These are phyloP conservation scores for Nestor notabilis DNA, from an alignment of 2,113 vertebrate genomes.

Conservation along the genomic window DNA sequence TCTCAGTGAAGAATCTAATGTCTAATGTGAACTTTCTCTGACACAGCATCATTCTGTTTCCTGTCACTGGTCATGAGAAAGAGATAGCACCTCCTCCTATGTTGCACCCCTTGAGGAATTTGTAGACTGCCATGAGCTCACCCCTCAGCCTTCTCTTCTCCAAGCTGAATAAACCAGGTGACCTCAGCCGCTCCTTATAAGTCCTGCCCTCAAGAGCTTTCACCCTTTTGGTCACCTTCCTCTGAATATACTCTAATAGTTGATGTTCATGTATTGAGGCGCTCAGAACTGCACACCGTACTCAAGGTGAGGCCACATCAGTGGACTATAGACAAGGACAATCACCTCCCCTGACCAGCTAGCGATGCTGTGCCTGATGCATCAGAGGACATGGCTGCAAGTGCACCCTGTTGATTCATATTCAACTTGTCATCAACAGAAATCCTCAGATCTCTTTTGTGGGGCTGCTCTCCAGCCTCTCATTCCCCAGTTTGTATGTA, in stretches of 20 bases:
- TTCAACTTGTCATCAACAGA: not conserved
- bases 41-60: not conserved
- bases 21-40: not conserved
- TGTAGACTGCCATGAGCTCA: not conserved
- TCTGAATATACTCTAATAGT: not conserved
- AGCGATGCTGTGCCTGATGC: not conserved
- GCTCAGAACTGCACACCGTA: not conserved
- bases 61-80: not conserved
- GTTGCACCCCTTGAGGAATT: not conserved
- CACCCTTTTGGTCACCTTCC: not conserved
- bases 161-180: not conserved
- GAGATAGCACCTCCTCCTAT: not conserved
- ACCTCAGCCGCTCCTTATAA: not conserved
- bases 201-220: not conserved
- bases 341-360: rapidly evolving
- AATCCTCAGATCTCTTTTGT: not conserved
- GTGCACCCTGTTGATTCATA: not conserved
- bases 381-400: not conserved
- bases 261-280: not conserved
- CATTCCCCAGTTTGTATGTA: rapidly evolving
- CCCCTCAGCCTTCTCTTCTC: not conserved
- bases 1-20: not conserved
- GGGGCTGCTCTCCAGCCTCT: not conserved
- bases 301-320: rapidly evolving
- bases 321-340: not conserved